A percentile compares a stretch with the other conserved stretches of the same genome.
Evolutionary conservation across 1,140 invertebrate species (phyloP).

Genomic region (Manduca sexta): DNA sequence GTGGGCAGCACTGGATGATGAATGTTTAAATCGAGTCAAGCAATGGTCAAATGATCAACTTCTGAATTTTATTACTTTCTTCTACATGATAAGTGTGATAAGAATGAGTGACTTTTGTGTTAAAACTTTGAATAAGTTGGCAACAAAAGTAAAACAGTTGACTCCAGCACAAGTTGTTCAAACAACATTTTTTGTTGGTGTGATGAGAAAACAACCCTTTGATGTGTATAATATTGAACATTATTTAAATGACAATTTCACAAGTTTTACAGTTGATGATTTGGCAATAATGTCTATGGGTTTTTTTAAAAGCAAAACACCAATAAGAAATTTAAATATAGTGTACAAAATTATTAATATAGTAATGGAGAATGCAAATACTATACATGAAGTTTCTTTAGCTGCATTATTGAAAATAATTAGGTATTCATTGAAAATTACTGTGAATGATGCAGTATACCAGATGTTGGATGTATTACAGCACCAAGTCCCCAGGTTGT

Average conservation of each 20-base stretch:
- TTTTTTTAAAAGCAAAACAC: constrained; percentile 76
- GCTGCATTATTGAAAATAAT: constrained; percentile 75
- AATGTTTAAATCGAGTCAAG: constrained; percentile 62
- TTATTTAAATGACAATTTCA: constrained; percentile 54
- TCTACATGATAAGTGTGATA: constrained; percentile 65
- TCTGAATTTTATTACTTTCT: constrained; percentile 66
- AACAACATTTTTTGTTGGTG: constrained; percentile 72
- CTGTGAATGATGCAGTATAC: constrained; percentile 38
- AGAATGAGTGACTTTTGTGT: constrained; percentile 58
- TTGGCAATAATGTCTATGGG: constrained; percentile 75
- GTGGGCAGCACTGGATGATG: constrained; percentile 72
- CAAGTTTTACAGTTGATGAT: constrained; percentile 72
- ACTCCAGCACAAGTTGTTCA: constrained; percentile 71
- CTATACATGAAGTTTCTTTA: constrained; percentile 71
- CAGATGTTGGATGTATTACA: constrained; percentile 52
- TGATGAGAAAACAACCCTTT: constrained; percentile 54
- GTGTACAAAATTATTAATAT: constrained; percentile 64
- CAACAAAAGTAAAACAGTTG: constrained; percentile 63
- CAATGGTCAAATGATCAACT: constrained; percentile 59
- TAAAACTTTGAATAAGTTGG: constrained; percentile 66
- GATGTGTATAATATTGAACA: constrained; percentile 75
- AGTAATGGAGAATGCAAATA: constrained; percentile 46
- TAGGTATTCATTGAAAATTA: constrained; percentile 50
- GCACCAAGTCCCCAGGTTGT: constrained; percentile 62
- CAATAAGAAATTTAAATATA: constrained; percentile 63